Percentiles rank a stretch among this genome's conserved stretches.
phyloP scores from a whole-genome alignment of 2,888 invertebrate species.

The Caenorhabditis imperialis region DNA sequence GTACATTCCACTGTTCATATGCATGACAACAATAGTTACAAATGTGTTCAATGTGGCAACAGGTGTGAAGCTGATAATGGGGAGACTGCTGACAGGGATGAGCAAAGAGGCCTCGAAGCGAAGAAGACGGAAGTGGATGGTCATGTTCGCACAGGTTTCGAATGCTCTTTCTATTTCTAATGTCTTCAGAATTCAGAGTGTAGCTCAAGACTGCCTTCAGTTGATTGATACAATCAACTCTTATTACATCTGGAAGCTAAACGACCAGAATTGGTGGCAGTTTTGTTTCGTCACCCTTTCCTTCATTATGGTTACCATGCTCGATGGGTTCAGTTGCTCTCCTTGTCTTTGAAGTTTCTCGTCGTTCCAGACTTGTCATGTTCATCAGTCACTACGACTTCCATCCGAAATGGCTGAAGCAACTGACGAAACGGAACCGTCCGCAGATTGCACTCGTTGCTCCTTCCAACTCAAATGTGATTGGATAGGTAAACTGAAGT shows the following conservation, averaged over 20 bases:
- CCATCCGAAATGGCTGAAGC: slow-evolving; percentile 27
- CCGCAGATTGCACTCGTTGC: slow-evolving; percentile 7
- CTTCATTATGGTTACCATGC: too few relatives aligned
- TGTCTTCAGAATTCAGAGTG: not conserved
- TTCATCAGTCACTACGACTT: slow-evolving; percentile 19
- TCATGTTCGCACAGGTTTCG: slow-evolving; percentile 7
- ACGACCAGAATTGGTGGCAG: too few relatives aligned
- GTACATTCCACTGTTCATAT: not conserved
- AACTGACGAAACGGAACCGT: not conserved
- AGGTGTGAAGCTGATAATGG: not conserved
- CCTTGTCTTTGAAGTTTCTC: too few relatives aligned
- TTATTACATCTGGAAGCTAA: not conserved
- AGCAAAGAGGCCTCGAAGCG: not conserved
- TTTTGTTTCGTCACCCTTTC: too few relatives aligned
- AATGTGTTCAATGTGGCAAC: slow-evolving; percentile 14
- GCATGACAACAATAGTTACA: not conserved
- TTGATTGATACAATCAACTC: not conserved
- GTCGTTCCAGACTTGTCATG: slow-evolving; percentile 8
- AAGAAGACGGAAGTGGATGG: slow-evolving; percentile 4
- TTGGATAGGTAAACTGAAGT: too few relatives aligned
- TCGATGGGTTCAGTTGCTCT: too few relatives aligned
- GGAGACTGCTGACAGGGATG: not conserved
- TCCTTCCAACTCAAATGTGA: too few relatives aligned
- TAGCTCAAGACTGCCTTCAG: not conserved
- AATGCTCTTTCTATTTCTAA: too few relatives aligned